phyloP scores from a whole-genome alignment of 2,797 vertebrate genomes.

The Myotis myotis region DNA sequence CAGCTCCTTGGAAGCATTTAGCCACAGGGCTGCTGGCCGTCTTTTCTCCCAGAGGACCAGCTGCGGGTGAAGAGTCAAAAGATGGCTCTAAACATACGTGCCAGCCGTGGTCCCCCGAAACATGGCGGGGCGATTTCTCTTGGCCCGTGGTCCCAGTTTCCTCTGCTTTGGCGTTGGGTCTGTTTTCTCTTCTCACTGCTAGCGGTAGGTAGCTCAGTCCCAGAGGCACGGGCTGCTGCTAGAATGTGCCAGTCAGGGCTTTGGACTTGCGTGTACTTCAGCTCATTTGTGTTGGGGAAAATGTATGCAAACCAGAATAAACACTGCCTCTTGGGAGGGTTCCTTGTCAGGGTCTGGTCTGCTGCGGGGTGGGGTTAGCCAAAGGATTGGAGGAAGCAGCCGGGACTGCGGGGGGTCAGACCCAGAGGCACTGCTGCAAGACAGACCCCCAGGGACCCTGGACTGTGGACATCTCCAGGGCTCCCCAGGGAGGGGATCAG shows the following conservation, averaged over 20 bases:
- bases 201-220: background rate
- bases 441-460: background rate
- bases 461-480: background rate
- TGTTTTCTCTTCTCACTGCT: background rate
- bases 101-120: background rate
- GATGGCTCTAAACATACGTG: background rate
- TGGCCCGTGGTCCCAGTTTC: background rate
- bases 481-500: no score
- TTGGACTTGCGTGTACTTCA: background rate
- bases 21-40: background rate
- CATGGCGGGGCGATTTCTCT: accelerated
- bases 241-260: background rate
- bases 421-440: background rate
- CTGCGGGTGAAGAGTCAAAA: background rate
- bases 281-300: constrained; percentile 40
- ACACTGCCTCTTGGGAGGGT: background rate
- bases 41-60: background rate
- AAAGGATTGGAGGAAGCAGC: background rate
- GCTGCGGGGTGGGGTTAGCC: background rate
- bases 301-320: constrained; percentile 15
- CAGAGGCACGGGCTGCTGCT: accelerated
- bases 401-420: accelerated
- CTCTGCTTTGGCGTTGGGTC: background rate
- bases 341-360: background rate
- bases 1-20: background rate